Base-by-base conservation (phyloP, 2,113 vertebrate genomes). In the Tenebrosternarchus preto region DNA sequence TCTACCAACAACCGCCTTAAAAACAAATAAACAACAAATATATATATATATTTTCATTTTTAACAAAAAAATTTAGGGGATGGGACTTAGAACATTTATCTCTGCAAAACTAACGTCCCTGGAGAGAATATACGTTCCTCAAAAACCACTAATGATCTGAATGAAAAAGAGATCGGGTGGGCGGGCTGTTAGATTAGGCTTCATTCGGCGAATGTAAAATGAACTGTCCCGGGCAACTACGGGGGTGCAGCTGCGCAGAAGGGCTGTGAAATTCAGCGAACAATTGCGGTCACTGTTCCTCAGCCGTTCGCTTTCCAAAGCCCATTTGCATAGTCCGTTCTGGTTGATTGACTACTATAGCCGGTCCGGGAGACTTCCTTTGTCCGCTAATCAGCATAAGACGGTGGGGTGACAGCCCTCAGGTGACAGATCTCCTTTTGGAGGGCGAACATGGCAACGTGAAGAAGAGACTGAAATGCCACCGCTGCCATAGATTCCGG, bases 291-390 rank as follows among this genome's bases (percentile, higher is more conserved):
- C 92, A 91, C 88, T 95, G 94, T 95, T 95, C 90, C 86, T 91
- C 84, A 80, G 88, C 86, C 89, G 89, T 91, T 89, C 87, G 92
- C 90, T 88, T 92, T 91, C 87, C 92, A 89, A 81, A 75, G 80
- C 24, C 56, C 90, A 95, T 95, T 96, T 94, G 93, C 94, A 94
- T 93, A 93, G 92, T 90, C 92, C 90, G 94, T 94, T 95, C 92
- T 93, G 94, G 92, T 90, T 95, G 94, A 94, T 82, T 95, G 93
- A 91, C 92, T 92, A 88, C 90, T 90, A 89, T 86, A 90, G 90
- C 81, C 66, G 76, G 83, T 83, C 82, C 87, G 84, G 84, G 91
- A 89, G 89, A 89, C 80, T 85, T 72, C 91, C 87, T 92, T 95
- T 95, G 94, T 95, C 93, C 91, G 74, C 86, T 90, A 91, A 93